phyloP scores from a whole-genome alignment of 2,888 invertebrate genomes.

The Mesochorus sp. region DNA sequence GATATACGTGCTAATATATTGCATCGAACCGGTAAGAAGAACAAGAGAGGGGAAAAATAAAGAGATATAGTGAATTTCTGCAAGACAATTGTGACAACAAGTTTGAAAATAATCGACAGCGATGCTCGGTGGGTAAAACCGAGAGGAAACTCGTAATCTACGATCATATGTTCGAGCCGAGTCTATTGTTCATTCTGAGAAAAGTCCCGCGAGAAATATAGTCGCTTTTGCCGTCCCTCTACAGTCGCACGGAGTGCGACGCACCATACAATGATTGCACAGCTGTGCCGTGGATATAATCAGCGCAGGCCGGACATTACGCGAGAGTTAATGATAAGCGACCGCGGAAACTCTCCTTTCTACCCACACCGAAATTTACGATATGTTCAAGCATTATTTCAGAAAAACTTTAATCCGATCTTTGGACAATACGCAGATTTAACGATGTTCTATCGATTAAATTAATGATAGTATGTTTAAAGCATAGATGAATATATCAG shows the following conservation, averaged over 20 bases:
- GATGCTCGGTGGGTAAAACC: constrained; percentile 18
- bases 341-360: constrained; percentile 23
- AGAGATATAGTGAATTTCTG: constrained; percentile 29
- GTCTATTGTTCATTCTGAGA: constrained; percentile 9
- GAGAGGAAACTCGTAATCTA: constrained; percentile 35
- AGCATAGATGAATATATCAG: no score
- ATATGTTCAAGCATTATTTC: neutral
- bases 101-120: constrained; percentile 50
- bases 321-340: constrained; percentile 56
- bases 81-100: constrained; percentile 44
- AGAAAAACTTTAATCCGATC: neutral
- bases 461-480: no score
- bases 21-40: neutral
- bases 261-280: neutral
- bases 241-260: neutral
- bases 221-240: constrained; percentile 1
- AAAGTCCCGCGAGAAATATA: constrained; percentile 5
- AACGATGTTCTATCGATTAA: no score
- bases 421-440: no score
- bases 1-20: constrained; percentile 1
- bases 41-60: neutral
- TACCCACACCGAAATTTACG: constrained; percentile 40
- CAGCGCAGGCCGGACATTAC: constrained; percentile 60
- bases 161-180: constrained; percentile 14
- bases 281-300: constrained; percentile 52